Base-by-base conservation (phyloP, 1,140 invertebrate genomes). In the Gryon sp. region DNA sequence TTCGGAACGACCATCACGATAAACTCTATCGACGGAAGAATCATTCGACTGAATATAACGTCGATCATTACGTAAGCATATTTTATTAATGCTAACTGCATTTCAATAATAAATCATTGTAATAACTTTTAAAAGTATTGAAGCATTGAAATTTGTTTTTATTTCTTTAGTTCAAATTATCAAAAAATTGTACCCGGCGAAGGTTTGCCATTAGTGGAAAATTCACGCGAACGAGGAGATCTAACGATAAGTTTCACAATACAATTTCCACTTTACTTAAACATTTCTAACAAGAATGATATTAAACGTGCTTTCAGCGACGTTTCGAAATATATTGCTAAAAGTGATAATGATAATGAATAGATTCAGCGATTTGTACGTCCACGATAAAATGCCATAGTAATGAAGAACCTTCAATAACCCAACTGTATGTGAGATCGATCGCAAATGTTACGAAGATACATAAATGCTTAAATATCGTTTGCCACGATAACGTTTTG, bases 1-100 rank as follows among this genome's bases (percentile, higher is more conserved):
- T 90, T 90, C 20, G 94, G 94, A 4, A 90, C 91, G 0, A 89
- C 86, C 7, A 86, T 95, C 30, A 91, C 88, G 7, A 83, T 95
- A 1, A 85, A 87, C 30, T 94, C 94, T 0, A 86, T 95, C 43
- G 94, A 95, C 78, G 90, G 91, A 8, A 90, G 94, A 70, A 88
- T 86, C 57, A 84, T 95, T 24, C 90, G 92, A 73, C 85, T 94
- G 8, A 91, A 91, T 59, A 92, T 95, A 63, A 92, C 91, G 14
- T 93, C 94, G 78, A 90, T 95, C 12, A 90, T 95, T 36, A 83
- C 82, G 91, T 91, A 88, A 84, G 86, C 80, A 18, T 41, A 59
- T 50, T 62, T 53, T n/a, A n/a, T n/a, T n/a, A n/a, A n/a, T n/a
- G n/a, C n/a, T n/a, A n/a, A n/a, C n/a, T n/a, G n/a, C n/a, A n/a